Conservation (phyloP, 2,888 invertebrate genomes). For the Cartodere bifasciata region DNA sequence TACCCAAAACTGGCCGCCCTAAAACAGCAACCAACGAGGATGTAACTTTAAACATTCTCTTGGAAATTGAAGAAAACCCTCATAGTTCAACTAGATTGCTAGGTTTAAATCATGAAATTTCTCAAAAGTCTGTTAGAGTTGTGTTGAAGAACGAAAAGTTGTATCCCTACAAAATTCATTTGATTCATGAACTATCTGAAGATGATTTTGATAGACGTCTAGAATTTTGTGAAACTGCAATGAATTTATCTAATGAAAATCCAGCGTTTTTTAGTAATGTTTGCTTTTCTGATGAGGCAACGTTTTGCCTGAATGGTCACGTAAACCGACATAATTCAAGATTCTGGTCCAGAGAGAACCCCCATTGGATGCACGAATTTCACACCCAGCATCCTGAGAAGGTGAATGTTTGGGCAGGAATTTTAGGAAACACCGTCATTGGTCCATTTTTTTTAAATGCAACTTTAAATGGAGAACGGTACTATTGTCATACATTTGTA, state of each 20-base stretch:
- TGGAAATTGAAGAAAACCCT: no score
- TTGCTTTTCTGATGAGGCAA: slow-evolving; percentile 8
- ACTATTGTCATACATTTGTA: no score
- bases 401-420: slow-evolving; percentile 7
- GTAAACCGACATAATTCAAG: slow-evolving; percentile 7
- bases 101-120: no score
- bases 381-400: slow-evolving; percentile 6
- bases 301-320: slow-evolving; percentile 5
- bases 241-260: slow-evolving; percentile 6
- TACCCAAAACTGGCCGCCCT: no score
- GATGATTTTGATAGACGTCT: slow-evolving; percentile 6
- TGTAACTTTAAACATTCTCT: no score
- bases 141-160: slow-evolving; percentile 7
- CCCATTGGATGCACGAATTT: slow-evolving; percentile 7
- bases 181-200: slow-evolving; percentile 4
- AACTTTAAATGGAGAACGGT: slow-evolving; percentile 7
- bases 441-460: slow-evolving; percentile 7
- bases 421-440: slow-evolving; percentile 4
- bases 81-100: no score
- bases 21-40: no score
- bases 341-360: slow-evolving; percentile 7
- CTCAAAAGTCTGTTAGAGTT: no score
- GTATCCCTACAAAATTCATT: slow-evolving; percentile 5
- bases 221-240: slow-evolving; percentile 8
- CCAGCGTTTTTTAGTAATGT: slow-evolving; percentile 1